Base-by-base conservation (phyloP, 2,797 vertebrate species). In the Glossophaga mutica region DNA sequence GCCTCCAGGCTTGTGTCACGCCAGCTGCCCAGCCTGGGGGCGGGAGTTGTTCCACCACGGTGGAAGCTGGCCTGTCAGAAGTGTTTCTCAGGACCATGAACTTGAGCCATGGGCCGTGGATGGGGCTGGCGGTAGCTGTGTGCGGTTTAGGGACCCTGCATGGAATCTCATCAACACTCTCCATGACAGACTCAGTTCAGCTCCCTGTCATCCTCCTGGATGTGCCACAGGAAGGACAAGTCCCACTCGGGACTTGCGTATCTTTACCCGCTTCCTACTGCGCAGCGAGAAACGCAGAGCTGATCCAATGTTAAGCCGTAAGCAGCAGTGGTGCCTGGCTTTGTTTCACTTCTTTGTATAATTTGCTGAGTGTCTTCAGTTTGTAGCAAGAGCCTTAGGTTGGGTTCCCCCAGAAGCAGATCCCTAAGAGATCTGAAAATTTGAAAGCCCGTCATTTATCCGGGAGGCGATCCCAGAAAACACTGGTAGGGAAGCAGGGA, bases 1-100 rank as follows among this genome's bases (percentile, higher is more conserved):
- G 14, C 73, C 73, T 18, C 42, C 67, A 90, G 57, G 50, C 68
- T 89, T 32, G 37, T 42, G 84, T 84, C 67, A 46, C 57, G 39
- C 37, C 46, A 84, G 82, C 44, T 2, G 29, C 48, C 42, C 90
- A 42, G 21, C 44, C 8, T n/a, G 3, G 70, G 73, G n/a, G 42
- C 39, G 9, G 71, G 6, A 9, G n/a, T 32, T 32, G 26, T 24
- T 18, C 65, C 14, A 6, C 24, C 29, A 29, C 22, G 42, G 50
- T 50, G 2, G 22, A 88, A 91, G 34, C 22, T 16, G 1, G 26
- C 44, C 94, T 73, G 24, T 22, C 10, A 29, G 39, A 57, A 76
- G 26, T 4, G 5, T 14, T 78, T 78, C 82, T 46, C 55, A 46
- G 90, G 76, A n/a, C 52, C n/a, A 4, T 4, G 32, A 46, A 62